Evolutionary conservation across 1,140 invertebrate species (phyloP).

Genomic region (Lordiphosa stackelbergi): DNA sequence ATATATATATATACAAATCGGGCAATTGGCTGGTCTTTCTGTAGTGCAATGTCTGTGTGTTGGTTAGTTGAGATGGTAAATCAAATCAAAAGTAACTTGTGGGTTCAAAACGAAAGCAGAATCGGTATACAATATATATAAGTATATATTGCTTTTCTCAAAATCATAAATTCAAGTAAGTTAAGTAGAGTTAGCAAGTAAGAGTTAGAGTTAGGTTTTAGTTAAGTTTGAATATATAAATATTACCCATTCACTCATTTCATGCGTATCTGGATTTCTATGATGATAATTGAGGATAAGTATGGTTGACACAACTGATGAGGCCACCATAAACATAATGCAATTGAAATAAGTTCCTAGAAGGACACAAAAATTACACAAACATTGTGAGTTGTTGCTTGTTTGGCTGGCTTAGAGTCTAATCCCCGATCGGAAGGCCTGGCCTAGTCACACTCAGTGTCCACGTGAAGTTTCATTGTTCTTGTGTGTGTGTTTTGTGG

Average conservation of each 20-base stretch:
- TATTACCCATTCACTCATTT: conserved; percentile 98
- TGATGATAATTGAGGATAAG: conserved; percentile 99
- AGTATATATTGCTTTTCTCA: conserved; percentile 26
- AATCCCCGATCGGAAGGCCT: conserved; percentile 5
- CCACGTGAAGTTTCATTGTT: no score
- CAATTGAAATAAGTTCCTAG: conserved; percentile 98
- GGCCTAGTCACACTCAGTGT: no score
- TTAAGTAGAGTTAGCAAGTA: conserved; percentile 49
- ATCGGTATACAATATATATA: conserved; percentile 19
- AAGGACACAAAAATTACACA: conserved; percentile 77
- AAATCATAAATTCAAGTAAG: conserved; percentile 44
- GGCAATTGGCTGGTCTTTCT: no score
- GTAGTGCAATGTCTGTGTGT: no score
- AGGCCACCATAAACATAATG: conserved; percentile 98
- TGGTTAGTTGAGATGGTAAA: no score
- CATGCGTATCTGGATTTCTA: conserved; percentile 96
- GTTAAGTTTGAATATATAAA: conserved; percentile 73
- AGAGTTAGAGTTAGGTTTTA: no score
- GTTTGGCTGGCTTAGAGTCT: conserved; percentile 21
- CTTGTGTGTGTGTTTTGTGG: no score
- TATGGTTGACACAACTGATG: conserved; percentile 98
- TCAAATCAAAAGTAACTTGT: no score
- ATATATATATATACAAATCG: no score
- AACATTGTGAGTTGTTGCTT: conserved; percentile 63
- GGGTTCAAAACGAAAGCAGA: conserved; percentile 14